Evolutionary conservation across 1,140 invertebrate species (phyloP).

Genomic region (Andricus grossulariae): DNA sequence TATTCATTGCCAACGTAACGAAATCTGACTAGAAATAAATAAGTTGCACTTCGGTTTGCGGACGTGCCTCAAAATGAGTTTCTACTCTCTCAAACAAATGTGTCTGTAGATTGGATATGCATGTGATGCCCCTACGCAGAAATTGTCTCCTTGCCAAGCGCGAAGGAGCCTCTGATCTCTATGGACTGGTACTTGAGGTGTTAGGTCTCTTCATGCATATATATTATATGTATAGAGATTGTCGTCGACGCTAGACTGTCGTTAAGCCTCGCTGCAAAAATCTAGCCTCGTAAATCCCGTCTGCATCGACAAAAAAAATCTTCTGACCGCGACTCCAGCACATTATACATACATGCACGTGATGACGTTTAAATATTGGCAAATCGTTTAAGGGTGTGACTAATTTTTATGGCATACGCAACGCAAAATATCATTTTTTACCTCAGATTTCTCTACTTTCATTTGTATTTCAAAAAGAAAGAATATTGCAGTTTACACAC

Average conservation of each 20-base stretch:
- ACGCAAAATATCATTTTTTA: too few species aligned
- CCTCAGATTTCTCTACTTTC: too few species aligned
- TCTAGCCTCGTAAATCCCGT: slow-evolving; percentile 58
- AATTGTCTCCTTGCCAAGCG: slow-evolving; percentile 45
- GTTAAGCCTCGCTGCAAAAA: slow-evolving; percentile 37
- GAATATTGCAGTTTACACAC: neutral
- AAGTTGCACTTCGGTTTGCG: slow-evolving; percentile 11
- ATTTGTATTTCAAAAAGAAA: neutral
- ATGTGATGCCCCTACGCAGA: slow-evolving; percentile 49
- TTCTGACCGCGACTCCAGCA: neutral
- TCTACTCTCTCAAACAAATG: slow-evolving; percentile 38
- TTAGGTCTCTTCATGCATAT: slow-evolving; percentile 43
- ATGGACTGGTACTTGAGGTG: slow-evolving; percentile 42
- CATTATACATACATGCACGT: neutral
- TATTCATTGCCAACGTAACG: too few species aligned
- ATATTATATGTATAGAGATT: slow-evolving; percentile 25
- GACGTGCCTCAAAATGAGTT: slow-evolving; percentile 46
- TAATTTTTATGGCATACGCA: too few species aligned
- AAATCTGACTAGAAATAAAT: too few species aligned
- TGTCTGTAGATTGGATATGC: too few species aligned
- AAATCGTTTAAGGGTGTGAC: neutral
- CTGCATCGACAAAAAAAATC: neutral
- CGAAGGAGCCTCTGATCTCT: slow-evolving; percentile 36
- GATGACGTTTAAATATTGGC: neutral
- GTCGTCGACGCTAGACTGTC: neutral